Evolutionary conservation across 2,888 invertebrate genomes (phyloP), one percentile per base, ranked within the genome.

Genomic region (Spisula subtruncata): DNA sequence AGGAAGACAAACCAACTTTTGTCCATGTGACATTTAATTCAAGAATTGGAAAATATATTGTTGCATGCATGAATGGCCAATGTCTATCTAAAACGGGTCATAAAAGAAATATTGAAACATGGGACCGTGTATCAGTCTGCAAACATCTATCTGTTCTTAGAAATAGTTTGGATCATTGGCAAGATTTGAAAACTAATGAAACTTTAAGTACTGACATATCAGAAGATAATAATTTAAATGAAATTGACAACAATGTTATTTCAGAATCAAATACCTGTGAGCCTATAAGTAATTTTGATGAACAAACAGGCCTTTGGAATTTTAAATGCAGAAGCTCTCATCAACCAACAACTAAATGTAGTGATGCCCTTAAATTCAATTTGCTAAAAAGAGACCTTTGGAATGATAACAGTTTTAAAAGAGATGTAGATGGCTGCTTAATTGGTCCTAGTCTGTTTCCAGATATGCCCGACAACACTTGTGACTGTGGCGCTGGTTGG

Each of bases 401-500:
- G 84, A 84, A 84, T 84, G 87, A 83, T 35, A 25, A 25, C 10
- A 75, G 51, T 46, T 75, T 86, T 32, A 82, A 12, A 35, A 83
- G 87, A 56, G 8, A 29, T 0, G 10, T 35, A 32, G 79, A 87
- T 87, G 87, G 87, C 2, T 83, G 51, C n/a, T 82, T 87, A 82
- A 48, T 66, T 71, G 87, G 87, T 51, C 82, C 82, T 29, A 75
- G 66, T 32, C 29, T 87, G 1, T 75, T 41, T 87, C 51, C 79
- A 56, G 83, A 83, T 25, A 87, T 87, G 51, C 87, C 87, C 1
- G 79, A 83, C 8, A 75, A 83, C 35, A 83, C 83, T 29, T 87
- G 83, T 79, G 56, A 54, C 20, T 87, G 75, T 87, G 87, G 82
- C 0, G 66, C 66, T 25, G 66, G 66, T 66, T 66, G 66, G 66